phyloP scores from a whole-genome alignment of 2,797 vertebrate species.

The Lates japonicus region DNA sequence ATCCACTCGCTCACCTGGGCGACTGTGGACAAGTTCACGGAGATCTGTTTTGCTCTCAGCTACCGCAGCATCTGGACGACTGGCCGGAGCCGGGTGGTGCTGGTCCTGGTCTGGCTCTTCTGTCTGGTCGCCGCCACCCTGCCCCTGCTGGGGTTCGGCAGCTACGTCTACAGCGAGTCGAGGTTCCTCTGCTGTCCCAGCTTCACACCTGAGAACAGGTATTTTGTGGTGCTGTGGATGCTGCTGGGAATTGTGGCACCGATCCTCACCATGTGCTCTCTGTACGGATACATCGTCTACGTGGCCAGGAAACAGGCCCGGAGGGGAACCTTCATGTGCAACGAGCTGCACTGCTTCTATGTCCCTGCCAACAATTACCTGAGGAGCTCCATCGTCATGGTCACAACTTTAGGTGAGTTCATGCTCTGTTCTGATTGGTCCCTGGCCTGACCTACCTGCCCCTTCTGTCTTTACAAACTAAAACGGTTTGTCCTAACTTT shows the following conservation, averaged over 20 bases:
- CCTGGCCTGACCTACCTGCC: too few species aligned
- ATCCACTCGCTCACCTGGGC: conserved; percentile 83
- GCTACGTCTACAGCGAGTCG: conserved; percentile 79
- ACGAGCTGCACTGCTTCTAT: conserved; percentile 87
- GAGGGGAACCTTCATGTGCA: conserved; percentile 86
- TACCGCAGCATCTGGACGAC: conserved; percentile 79
- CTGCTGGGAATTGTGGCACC: conserved; percentile 71
- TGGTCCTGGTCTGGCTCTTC: conserved; percentile 80
- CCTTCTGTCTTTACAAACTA: background rate
- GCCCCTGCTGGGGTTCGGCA: conserved; percentile 84
- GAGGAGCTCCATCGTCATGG: conserved; percentile 85
- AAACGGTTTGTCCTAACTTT: background rate
- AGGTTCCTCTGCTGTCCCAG: conserved; percentile 79
- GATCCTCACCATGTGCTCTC: conserved; percentile 75
- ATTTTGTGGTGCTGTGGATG: conserved; percentile 77
- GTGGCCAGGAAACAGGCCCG: conserved; percentile 84
- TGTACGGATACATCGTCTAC: conserved; percentile 82
- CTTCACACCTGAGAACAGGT: conserved; percentile 63
- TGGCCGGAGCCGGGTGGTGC: conserved; percentile 61
- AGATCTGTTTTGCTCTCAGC: conserved; percentile 85
- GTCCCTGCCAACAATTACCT: conserved; percentile 86
- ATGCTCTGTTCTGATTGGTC: background rate
- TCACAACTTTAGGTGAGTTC: conserved; percentile 82
- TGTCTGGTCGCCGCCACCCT: conserved; percentile 72
- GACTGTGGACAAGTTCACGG: conserved; percentile 80